These are phyloP conservation scores for Eclectus roratus DNA, from an alignment of 2,113 vertebrate genomes.

Conservation along the genomic window DNA sequence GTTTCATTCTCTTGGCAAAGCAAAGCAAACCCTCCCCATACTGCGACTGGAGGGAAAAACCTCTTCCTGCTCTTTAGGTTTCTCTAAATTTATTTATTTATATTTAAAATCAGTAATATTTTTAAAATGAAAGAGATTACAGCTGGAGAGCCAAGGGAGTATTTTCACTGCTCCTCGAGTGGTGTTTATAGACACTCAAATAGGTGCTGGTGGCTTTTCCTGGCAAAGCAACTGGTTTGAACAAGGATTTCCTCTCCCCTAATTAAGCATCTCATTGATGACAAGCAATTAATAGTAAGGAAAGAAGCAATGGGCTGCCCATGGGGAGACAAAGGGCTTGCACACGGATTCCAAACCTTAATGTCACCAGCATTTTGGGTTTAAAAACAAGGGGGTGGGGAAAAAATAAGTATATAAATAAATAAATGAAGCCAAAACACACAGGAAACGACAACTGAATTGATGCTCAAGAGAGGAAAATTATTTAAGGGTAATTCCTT, in stretches of 20 bases:
- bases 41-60: fast-evolving
- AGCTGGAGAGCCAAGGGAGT: neutral
- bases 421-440: neutral
- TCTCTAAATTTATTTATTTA: neutral
- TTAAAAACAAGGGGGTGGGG: neutral
- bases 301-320: neutral
- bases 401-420: neutral
- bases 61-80: neutral
- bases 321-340: neutral
- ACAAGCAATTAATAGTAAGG: neutral
- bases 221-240: neutral
- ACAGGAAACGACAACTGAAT: neutral
- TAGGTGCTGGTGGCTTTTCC: neutral
- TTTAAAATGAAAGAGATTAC: neutral
- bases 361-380: fast-evolving
- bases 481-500: neutral
- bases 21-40: neutral
- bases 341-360: neutral
- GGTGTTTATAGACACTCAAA: neutral
- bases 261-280: neutral
- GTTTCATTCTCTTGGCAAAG: neutral
- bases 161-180: neutral
- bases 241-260: neutral
- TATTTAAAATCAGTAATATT: neutral
- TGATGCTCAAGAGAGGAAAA: slow-evolving; percentile 40